phyloP scores from a whole-genome alignment of 2,113 vertebrate genomes.

The Axis porcinus region DNA sequence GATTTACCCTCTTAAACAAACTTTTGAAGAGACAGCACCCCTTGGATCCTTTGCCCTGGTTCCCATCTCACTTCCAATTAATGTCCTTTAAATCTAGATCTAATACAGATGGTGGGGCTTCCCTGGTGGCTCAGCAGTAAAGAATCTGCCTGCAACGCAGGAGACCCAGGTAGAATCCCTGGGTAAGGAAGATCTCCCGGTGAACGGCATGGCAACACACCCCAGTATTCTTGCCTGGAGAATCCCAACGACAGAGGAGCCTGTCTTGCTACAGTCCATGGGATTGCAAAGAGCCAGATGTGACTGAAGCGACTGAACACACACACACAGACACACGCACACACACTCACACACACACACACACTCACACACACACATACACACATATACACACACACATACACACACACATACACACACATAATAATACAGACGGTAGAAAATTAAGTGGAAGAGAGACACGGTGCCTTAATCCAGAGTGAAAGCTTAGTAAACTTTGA shows the following conservation, averaged over 20 bases:
- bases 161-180: neutral
- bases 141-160: neutral
- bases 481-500: neutral
- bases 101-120: neutral
- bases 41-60: neutral
- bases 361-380: neutral
- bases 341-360: neutral
- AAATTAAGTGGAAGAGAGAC: neutral
- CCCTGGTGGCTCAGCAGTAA: neutral
- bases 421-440: neutral
- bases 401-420: neutral
- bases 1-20: neutral
- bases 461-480: neutral
- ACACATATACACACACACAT: too few species aligned
- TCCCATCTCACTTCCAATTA: neutral
- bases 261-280: neutral
- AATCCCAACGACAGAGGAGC: neutral
- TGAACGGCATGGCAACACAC: neutral
- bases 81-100: neutral
- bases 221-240: neutral
- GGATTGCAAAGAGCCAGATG: neutral
- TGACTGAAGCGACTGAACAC: neutral
- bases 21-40: neutral
- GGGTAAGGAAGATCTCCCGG: neutral
- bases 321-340: neutral